Conservation (phyloP, 2,888 invertebrate genomes). For the Orthonychiurus folsomi region DNA sequence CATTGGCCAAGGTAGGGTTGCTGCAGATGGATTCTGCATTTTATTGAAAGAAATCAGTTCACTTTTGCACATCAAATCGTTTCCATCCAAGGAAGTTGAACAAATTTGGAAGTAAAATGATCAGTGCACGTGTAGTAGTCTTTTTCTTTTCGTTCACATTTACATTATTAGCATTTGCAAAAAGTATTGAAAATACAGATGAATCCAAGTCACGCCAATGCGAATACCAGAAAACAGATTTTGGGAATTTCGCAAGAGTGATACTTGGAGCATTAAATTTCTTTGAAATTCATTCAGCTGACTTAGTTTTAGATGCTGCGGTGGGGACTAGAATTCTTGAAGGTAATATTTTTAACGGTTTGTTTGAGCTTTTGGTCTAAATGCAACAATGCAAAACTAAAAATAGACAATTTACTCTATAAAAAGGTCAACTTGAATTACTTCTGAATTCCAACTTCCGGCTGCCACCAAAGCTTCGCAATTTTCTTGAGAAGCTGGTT, state of each 20-base stretch:
- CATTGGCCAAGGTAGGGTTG: too few species aligned
- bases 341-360: slow-evolving; percentile 20
- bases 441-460: not conserved
- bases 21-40: too few species aligned
- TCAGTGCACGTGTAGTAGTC: not conserved
- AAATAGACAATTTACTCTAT: not conserved
- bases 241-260: not conserved
- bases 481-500: not conserved
- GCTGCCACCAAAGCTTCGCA: not conserved
- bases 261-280: slow-evolving; percentile 11
- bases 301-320: slow-evolving; percentile 32
- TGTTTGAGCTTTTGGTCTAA: too few species aligned
- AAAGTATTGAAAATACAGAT: not conserved
- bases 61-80: too few species aligned
- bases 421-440: slow-evolving; percentile 5
- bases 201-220: not conserved
- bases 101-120: not conserved
- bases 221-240: slow-evolving; percentile 2
- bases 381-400: slow-evolving; percentile 5
- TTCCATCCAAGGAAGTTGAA: too few species aligned
- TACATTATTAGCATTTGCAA: not conserved
- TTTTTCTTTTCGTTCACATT: not conserved
- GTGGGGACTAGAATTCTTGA: slow-evolving; percentile 29
- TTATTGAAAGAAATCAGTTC: too few species aligned
- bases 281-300: slow-evolving; percentile 8